phyloP scores from a whole-genome alignment of 2,113 vertebrate genomes.

The Lethenteron reissneri region DNA sequence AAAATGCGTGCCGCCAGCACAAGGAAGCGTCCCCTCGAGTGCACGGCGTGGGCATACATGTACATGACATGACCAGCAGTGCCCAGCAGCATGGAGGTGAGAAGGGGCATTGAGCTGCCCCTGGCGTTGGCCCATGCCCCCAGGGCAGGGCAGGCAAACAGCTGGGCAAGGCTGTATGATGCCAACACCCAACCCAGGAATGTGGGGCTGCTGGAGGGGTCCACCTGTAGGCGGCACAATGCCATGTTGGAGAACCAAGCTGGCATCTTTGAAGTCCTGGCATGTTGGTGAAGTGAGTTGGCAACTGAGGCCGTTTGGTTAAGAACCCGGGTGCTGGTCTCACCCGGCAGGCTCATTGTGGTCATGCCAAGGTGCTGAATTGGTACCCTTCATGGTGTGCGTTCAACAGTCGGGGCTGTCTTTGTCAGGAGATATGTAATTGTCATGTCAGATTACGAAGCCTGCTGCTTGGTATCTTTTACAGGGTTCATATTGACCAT shows the following conservation, averaged over 20 bases:
- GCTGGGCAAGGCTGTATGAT: slow-evolving; percentile 72
- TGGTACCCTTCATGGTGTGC: too few species aligned
- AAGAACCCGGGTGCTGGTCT: not conserved
- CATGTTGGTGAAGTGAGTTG: not conserved
- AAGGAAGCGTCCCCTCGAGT: slow-evolving; percentile 56
- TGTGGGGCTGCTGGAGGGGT: slow-evolving; percentile 36
- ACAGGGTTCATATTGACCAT: too few species aligned
- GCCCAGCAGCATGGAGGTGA: slow-evolving; percentile 54
- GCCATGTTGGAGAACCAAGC: slow-evolving; percentile 1
- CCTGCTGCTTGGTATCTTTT: too few species aligned
- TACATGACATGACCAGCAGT: slow-evolving; percentile 65
- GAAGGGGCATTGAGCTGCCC: slow-evolving; percentile 51
- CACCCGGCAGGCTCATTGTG: not conserved
- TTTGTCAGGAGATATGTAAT: too few species aligned
- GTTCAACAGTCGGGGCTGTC: too few species aligned
- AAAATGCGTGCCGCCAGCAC: slow-evolving; percentile 54
- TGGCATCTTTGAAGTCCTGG: not conserved
- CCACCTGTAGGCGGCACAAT: slow-evolving; percentile 32
- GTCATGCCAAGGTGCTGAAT: not conserved
- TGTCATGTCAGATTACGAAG: too few species aligned
- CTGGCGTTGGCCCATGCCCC: slow-evolving; percentile 79
- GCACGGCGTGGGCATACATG: slow-evolving; percentile 44
- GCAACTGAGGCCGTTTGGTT: not conserved
- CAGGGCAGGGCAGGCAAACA: slow-evolving; percentile 71
- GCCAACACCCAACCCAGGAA: slow-evolving; percentile 94